A percentile compares a stretch with the other conserved stretches of the same genome.
Conservation (phyloP, 2,888 invertebrate genomes). For the Pristionchus arcanus region DNA sequence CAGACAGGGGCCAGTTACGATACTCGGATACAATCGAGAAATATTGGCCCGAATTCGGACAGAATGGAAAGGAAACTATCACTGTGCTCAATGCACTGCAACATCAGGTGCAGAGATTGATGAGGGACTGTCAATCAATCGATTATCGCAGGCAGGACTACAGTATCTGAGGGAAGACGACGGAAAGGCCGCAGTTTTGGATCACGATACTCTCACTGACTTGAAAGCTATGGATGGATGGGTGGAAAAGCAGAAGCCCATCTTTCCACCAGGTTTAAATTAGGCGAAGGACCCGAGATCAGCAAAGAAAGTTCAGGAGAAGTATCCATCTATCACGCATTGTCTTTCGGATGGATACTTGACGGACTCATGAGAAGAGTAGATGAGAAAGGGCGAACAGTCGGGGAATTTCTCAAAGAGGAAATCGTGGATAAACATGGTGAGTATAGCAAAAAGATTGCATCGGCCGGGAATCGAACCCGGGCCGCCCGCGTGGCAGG, state of each 20-base stretch:
- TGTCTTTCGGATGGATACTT: conserved; percentile 51
- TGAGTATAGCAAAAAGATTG: conserved; percentile 58
- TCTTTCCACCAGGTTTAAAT: background rate
- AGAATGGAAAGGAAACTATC: conserved; percentile 79
- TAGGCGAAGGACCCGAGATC: background rate
- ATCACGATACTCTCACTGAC: background rate
- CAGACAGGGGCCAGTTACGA: conserved; percentile 78
- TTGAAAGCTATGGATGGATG: background rate
- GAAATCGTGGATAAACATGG: conserved; percentile 8
- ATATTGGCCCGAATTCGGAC: conserved; percentile 80
- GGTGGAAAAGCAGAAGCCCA: conserved; percentile 10
- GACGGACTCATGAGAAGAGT: conserved; percentile 49
- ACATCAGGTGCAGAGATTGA: conserved; percentile 24
- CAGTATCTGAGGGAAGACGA: conserved; percentile 17
- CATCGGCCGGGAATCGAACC: conserved; percentile 77
- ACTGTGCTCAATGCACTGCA: conserved; percentile 72
- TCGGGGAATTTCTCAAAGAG: conserved; percentile 43
- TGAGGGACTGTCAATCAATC: background rate
- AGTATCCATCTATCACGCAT: conserved; percentile 35
- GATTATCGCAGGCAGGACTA: conserved; percentile 12
- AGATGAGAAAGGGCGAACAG: conserved; percentile 16
- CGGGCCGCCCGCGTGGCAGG: conserved; percentile 78
- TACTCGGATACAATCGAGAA: conserved; percentile 77
- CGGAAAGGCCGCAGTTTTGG: background rate
- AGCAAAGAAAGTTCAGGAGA: background rate